Evolutionary conservation across 2,888 invertebrate genomes (phyloP).

Genomic region (Eucera pruinosa): DNA sequence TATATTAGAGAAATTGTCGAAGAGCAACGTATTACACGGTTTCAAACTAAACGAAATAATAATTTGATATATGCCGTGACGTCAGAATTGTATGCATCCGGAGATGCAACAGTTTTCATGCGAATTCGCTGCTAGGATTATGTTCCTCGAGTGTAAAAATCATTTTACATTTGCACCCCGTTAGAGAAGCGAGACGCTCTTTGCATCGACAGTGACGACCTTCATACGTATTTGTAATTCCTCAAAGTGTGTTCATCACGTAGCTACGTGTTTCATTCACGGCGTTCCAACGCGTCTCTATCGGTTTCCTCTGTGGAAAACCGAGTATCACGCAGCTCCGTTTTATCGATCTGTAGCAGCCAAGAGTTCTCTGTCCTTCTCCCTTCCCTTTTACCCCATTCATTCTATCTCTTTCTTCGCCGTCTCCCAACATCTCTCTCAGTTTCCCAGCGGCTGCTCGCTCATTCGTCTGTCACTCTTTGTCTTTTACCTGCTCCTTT

Average conservation of each 20-base stretch:
- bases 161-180: neutral
- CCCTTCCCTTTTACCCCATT: neutral
- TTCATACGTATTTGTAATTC: slow-evolving; percentile 28
- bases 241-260: slow-evolving; percentile 25
- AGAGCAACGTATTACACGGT: neutral
- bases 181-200: neutral
- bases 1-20: neutral
- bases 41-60: neutral
- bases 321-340: slow-evolving; percentile 76
- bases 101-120: neutral
- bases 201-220: neutral
- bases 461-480: slow-evolving; percentile 7
- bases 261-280: slow-evolving; percentile 49
- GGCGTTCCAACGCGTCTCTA: slow-evolving; percentile 46
- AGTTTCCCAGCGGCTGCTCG: neutral
- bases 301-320: slow-evolving; percentile 66
- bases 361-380: slow-evolving; percentile 50
- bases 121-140: neutral
- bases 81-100: neutral
- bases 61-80: neutral
- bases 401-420: neutral
- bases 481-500: neutral
- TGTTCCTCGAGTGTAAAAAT: neutral
- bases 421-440: slow-evolving; percentile 5
- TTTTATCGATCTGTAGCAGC: slow-evolving; percentile 75